A percentile compares a stretch with the other conserved stretches of the same genome.
Evolutionary conservation across 30 jellyfish, hydroid and myxozoan species (phyloP).

Genomic region (Pelagia noctiluca): DNA sequence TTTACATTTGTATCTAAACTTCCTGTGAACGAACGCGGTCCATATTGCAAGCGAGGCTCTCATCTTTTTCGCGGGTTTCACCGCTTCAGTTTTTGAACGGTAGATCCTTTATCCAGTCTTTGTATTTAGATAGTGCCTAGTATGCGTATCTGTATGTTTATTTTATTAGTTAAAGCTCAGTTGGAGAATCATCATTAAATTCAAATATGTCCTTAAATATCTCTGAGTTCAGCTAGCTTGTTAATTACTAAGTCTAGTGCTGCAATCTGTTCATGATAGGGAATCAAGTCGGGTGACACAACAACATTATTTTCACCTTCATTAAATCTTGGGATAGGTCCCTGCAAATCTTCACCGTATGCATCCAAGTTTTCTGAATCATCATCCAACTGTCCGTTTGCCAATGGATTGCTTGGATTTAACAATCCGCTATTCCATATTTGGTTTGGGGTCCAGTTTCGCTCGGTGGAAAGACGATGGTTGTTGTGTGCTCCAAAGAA

Average conservation of each 20-base stretch:
- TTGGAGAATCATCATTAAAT: neutral
- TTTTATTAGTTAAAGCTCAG: no score
- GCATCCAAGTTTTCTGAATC: neutral
- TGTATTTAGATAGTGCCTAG: neutral
- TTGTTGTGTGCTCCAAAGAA: slow-evolving; percentile 14
- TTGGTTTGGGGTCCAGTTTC: slow-evolving; percentile 36
- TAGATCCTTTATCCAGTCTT: neutral
- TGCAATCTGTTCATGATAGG: slow-evolving; percentile 4
- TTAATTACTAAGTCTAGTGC: neutral
- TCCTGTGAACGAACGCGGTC: no score
- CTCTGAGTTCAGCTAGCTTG: neutral
- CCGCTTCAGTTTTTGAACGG: neutral
- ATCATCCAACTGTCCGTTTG: slow-evolving; percentile 14
- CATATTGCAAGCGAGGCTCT: slow-evolving; percentile 9
- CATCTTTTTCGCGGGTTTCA: no score
- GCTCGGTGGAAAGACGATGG: slow-evolving; percentile 39
- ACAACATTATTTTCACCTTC: neutral
- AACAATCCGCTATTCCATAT: slow-evolving; percentile 24
- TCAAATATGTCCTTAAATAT: neutral
- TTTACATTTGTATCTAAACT: no score
- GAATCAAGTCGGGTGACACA: neutral
- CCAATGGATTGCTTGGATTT: neutral
- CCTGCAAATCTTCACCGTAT: slow-evolving; percentile 26
- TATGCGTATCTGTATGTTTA: neutral
- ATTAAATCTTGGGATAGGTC: neutral